phyloP scores from a whole-genome alignment of 2,888 invertebrate species.

The Anoplius nigerrimus region DNA sequence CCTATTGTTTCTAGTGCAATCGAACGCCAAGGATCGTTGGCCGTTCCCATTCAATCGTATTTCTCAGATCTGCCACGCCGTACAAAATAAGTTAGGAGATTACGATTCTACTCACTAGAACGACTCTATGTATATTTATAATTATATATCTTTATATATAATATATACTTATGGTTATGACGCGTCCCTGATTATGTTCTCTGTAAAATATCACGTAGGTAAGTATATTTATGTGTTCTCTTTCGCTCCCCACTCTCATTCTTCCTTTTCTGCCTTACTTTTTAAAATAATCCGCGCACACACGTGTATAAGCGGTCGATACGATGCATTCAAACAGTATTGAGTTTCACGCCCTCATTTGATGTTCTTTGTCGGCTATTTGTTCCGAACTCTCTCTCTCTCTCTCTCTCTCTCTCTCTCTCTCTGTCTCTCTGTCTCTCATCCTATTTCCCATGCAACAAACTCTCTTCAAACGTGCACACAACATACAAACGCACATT shows the following conservation, averaged over 20 bases:
- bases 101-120: conserved; percentile 50
- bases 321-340: conserved; percentile 33
- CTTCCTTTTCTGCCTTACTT: conserved; percentile 35
- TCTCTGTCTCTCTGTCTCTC: conserved; percentile 17
- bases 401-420: conserved; percentile 12
- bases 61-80: conserved; percentile 39
- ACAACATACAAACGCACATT: conserved; percentile 26
- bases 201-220: conserved; percentile 70
- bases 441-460: conserved; percentile 12
- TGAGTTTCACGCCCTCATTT: conserved; percentile 1
- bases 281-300: conserved; percentile 41
- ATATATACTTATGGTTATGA: conserved; percentile 56
- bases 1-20: too few species aligned
- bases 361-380: not conserved
- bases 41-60: conserved; percentile 27
- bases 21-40: not conserved
- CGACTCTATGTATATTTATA: conserved; percentile 39
- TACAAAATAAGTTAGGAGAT: conserved; percentile 53
- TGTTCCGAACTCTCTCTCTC: not conserved
- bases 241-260: conserved; percentile 1
- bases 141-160: conserved; percentile 6
- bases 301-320: conserved; percentile 43
- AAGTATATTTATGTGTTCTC: conserved; percentile 45
- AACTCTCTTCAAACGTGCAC: conserved; percentile 10
- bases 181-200: conserved; percentile 71